phyloP scores from a whole-genome alignment of 2,888 invertebrate species.

The Tromatobia lineatoria region DNA sequence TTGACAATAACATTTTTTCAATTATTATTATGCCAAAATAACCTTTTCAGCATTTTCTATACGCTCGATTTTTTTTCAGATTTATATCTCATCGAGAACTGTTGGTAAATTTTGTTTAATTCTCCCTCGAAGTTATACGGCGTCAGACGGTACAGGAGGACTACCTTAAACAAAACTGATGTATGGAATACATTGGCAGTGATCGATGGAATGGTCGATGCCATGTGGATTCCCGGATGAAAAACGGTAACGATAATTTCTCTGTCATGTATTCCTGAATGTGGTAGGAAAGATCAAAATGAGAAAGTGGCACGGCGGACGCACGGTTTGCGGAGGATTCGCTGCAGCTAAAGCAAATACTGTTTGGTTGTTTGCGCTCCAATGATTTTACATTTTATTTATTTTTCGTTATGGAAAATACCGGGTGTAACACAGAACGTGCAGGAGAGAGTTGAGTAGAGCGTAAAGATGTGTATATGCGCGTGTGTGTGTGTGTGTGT shows the following conservation, averaged over 20 bases:
- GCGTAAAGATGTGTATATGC: background rate
- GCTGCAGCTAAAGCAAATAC: slow-evolving; percentile 24
- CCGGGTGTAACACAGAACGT: slow-evolving; percentile 21
- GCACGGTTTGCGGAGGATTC: background rate
- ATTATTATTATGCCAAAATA: too few species aligned
- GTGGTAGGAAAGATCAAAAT: slow-evolving; percentile 27
- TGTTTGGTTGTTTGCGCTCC: slow-evolving; percentile 10
- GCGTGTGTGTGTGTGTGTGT: too few species aligned
- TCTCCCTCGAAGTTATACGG: too few species aligned
- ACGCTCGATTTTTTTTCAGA: too few species aligned
- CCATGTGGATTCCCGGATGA: too few species aligned
- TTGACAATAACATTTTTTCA: too few species aligned
- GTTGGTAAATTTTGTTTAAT: too few species aligned
- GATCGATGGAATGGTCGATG: too few species aligned
- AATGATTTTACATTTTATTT: slow-evolving; percentile 18
- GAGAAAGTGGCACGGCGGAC: background rate
- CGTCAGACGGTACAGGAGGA: too few species aligned
- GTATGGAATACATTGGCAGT: background rate
- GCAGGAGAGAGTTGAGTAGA: slow-evolving; percentile 1
- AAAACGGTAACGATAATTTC: background rate
- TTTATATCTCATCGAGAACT: too few species aligned
- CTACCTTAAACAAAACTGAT: background rate
- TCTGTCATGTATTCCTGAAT: background rate
- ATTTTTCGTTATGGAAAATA: slow-evolving; percentile 42
- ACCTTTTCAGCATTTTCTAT: too few species aligned